Conservation (phyloP, 1,140 invertebrate species). For the Tyrophagus putrescentiae region DNA sequence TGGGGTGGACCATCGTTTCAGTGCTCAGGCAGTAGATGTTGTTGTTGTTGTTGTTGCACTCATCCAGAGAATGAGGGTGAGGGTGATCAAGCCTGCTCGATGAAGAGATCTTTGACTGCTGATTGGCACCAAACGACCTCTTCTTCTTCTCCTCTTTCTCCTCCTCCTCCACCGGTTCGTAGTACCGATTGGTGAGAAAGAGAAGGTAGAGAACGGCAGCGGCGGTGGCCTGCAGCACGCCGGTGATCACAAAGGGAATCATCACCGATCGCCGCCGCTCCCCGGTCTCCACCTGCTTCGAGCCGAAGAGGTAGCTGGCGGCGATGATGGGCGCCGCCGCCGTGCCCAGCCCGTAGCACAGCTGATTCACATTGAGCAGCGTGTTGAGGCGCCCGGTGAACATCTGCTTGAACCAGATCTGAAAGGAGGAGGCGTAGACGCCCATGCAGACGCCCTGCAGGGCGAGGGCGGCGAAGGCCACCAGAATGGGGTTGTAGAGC, state of each 20-base stretch:
- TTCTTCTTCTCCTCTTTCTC: too few species aligned
- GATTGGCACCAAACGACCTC: too few species aligned
- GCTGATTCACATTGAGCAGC: neutral
- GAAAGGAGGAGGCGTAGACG: neutral
- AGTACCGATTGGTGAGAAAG: neutral
- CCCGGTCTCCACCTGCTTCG: neutral
- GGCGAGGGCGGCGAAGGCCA: neutral
- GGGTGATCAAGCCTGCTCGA: too few species aligned
- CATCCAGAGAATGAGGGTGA: too few species aligned
- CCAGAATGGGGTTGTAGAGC: neutral
- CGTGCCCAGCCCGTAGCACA: slow-evolving; percentile 1
- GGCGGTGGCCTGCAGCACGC: neutral
- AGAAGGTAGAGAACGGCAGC: neutral
- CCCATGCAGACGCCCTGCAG: neutral
- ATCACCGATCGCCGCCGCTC: neutral
- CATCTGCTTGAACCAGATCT: slow-evolving; percentile 14
- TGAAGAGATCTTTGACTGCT: too few species aligned
- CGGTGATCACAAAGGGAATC: neutral
- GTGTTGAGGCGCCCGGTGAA: neutral
- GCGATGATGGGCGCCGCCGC: neutral
- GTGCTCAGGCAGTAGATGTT: too few species aligned
- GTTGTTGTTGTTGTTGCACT: too few species aligned
- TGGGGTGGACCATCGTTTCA: too few species aligned
- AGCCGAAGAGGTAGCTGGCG: neutral
- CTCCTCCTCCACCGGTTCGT: too few species aligned